Base-by-base conservation (phyloP, 1,140 invertebrate species). In the Aphelenchoides besseyi region DNA sequence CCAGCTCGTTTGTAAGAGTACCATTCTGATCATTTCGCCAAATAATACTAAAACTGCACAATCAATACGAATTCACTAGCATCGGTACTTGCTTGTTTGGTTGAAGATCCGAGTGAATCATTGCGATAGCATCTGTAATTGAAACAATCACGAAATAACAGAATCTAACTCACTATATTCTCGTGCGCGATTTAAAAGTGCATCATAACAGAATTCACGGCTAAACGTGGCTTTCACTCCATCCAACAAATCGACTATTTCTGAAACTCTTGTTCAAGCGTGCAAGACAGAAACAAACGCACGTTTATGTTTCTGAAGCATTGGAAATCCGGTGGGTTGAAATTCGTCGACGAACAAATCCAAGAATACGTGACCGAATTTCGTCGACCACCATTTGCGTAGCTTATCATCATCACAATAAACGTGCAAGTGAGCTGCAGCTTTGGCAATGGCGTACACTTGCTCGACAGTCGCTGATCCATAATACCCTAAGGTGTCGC, bases 351-450 rank as follows among this genome's bases (percentile, higher is more conserved):
- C 41, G 41, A 48, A 48, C 41, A 48, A 48, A 48, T 48, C 41
- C 12, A 48, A 48, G 41, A 48, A 48, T 23, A 48, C 41, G 41
- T 48, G 41, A 23, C 41, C 41, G 41, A 48, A 48, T 12, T 16
- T 12, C 41, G 41, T 12, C 41, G 41, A 12, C 41, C 41, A 48
- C 41, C 41, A 48, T 23, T 48, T 23, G 41, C 41, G 41, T 48
- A 12, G 41, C 23, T 48, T 23, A 23, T 12, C 12, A 12, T 12
- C 23, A 23, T 48, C 41, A 23, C 41, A 48, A 23, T 48, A 33
- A 33, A 59, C 5, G 55, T 59, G 55, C 26, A 59, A 33, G 18
- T 59, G 55, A 33, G 55, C 55, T 8, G 55, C 55, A 33, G 5
- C 5, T 59, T 23, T 5, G 32, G 55, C 55, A 33, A 59, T 23